Evolutionary conservation across 2,113 vertebrate species (phyloP), one percentile per base, ranked within the genome.

Genomic region (Spea multiplicata): DNA sequence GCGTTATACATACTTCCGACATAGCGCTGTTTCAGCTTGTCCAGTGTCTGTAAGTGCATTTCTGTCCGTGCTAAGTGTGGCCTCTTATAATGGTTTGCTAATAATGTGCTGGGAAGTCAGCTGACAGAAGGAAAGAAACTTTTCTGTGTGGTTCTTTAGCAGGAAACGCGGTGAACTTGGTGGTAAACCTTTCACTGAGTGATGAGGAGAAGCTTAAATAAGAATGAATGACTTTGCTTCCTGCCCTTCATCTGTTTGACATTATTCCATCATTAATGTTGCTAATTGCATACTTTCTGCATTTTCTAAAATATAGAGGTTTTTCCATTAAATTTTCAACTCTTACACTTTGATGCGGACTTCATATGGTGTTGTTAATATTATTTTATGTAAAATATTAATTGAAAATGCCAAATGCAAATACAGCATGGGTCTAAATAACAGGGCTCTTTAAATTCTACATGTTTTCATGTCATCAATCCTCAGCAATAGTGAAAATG

Each of bases 191-290:
- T 17, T 17, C 17, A 64, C 17, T 64, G 17, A 64, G 61, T 64
- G 61, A 64, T 64, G 61, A 17, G 61, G 61, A 64, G 61, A 64
- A 30, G 61, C n/a, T 64, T 14, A 64, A 64, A 5, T 64, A 64
- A 64, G 61, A 64, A 16, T 16, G 61, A 64, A 64, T 13, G 61
- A 64, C 17, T 64, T 64, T 64, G 61, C 61, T 64, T 16, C n/a
- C 61, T 64, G 17, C 30, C n/a, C 17, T 64, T 64, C 61, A 64
- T 16, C 61, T 64, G 61, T 16, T 64, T 64, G 61, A 30, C 61
- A 64, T 64, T 64, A 64, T 64, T 64, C 61, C 16, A 5, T 17
- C 61, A 13, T 64, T 64, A 9, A 64, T 17, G 61, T 64, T 64
- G 5, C 61, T 64, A 64, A 17, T 64, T 64, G 61, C 17, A 16